These are phyloP conservation scores for Drosophila longiperda DNA, from an alignment of 2,888 invertebrate species.

Conservation along the genomic window DNA sequence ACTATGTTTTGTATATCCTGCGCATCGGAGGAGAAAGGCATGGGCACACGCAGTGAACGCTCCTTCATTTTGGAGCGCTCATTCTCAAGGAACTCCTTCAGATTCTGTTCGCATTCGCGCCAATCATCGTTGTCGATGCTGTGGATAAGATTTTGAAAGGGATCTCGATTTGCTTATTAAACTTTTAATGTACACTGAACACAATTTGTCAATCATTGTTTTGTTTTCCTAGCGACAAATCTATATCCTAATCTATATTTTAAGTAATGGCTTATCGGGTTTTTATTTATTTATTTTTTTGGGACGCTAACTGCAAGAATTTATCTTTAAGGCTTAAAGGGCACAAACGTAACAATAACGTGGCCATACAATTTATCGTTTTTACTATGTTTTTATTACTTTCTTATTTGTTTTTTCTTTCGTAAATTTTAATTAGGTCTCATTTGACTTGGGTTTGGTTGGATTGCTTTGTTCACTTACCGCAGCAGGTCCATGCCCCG, in stretches of 20 bases:
- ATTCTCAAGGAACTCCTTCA: constrained; percentile 82
- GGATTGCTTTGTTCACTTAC: constrained; percentile 58
- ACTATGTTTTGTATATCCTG: constrained; percentile 82
- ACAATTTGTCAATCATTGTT: constrained; percentile 28
- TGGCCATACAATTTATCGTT: constrained; percentile 9
- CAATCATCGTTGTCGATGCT: constrained; percentile 84
- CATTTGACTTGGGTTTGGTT: constrained; percentile 8
- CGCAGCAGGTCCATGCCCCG: constrained; percentile 83
- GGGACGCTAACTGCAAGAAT: not conserved
- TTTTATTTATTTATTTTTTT: not conserved
- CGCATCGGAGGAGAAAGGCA: constrained; percentile 80
- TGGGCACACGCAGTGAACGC: constrained; percentile 74
- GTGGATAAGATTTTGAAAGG: not conserved
- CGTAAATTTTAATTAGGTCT: constrained; percentile 49
- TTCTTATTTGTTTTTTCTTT: not conserved
- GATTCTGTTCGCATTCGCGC: constrained; percentile 82
- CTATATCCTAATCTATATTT: not conserved
- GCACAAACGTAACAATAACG: not conserved
- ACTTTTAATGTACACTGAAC: constrained; percentile 24
- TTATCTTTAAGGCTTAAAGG: not conserved
- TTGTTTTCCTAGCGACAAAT: not conserved
- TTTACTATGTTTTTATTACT: constrained; percentile 14
- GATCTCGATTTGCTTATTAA: not conserved
- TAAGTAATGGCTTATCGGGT: not conserved
- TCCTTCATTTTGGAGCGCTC: constrained; percentile 83